Evolutionary conservation across 2,113 vertebrate genomes (phyloP), one percentile per base, ranked within the genome.

Genomic region (Lampris megalopsis): DNA sequence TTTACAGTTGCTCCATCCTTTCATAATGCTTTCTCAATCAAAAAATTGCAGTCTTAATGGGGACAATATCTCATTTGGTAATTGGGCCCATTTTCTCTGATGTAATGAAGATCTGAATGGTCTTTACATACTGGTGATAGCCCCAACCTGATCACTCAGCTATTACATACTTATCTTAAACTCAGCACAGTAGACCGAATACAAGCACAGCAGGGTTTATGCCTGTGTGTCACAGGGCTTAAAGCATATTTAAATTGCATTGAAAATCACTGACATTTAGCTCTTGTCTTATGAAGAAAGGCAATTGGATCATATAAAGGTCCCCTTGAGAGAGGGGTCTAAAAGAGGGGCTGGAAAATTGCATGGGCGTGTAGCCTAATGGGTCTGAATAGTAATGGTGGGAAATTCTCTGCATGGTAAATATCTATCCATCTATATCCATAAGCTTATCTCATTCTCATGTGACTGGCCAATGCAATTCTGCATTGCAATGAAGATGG

Each of bases 101-200:
- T 80, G 68, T 85, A 85, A 87, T 83, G 59, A 74, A 40, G 35
- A 62, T 24, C 75, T 87, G 80, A 87, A 84, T 88, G 82, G 71
- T 72, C 68, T 72, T 85, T 83, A 80, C 73, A 71, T 75, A 61
- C 49, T 65, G 36, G 42, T 43, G 75, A 90, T 86, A 75, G 82
- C 78, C 37, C 66, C 1, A 0, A 53, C 70, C 71, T 83, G 77
- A 80, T 87, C 63, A 68, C 65, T 40, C 59, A 74, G 77, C 82
- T 81, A 82, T 85, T 86, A 84, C 38, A 77, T 53, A 49, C 71
- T 80, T 72, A 62, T 85, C 57, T 61, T 71, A 52, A 58, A 75
- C 2, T 5, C 62, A 6, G 50, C 75, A 53, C 42, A 43, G 54
- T 13, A 78, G 48, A 63, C 54, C 13, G 13, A 60, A 60, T 40